A percentile compares a stretch with the other conserved stretches of the same genome.
Evolutionary conservation across 2,888 invertebrate genomes (phyloP).

Genomic region (Nineta flava): DNA sequence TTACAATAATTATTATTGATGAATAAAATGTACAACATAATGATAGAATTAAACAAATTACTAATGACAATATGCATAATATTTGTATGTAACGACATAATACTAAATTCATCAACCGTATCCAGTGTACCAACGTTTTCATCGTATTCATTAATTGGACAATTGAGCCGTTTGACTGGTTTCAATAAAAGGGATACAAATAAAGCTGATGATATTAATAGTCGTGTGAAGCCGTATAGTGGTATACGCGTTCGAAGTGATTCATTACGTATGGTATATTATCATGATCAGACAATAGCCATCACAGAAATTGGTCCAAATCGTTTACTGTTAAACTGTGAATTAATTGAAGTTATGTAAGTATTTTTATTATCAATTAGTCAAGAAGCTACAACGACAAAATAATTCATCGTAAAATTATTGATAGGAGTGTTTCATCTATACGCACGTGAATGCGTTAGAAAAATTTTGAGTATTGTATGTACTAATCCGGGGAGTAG

Average conservation of each 20-base stretch:
- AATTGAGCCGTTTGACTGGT: conserved; percentile 6
- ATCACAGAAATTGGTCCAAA: conserved; percentile 60
- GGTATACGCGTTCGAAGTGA: conserved; percentile 47
- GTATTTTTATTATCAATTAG: conserved; percentile 27
- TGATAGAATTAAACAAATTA: too few relatives aligned
- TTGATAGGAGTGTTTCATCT: too few relatives aligned
- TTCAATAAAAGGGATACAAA: conserved; percentile 9
- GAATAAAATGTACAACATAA: too few relatives aligned
- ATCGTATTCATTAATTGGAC: not conserved
- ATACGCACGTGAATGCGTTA: too few relatives aligned
- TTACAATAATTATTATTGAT: too few relatives aligned
- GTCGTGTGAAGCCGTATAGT: conserved; percentile 41
- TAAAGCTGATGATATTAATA: conserved; percentile 14
- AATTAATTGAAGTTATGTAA: conserved; percentile 77
- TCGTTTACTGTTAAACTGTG: conserved; percentile 57
- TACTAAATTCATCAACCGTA: not conserved
- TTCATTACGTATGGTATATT: conserved; percentile 58
- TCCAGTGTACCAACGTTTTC: conserved; percentile 3
- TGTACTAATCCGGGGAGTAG: too few relatives aligned
- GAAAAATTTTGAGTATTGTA: too few relatives aligned
- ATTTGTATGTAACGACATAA: too few relatives aligned
- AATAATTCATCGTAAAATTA: too few relatives aligned
- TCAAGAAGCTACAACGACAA: too few relatives aligned
- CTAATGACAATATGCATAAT: too few relatives aligned
- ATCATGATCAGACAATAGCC: conserved; percentile 69